phyloP scores from a whole-genome alignment of 1,140 invertebrate species.

The Bactericera cockerelli region DNA sequence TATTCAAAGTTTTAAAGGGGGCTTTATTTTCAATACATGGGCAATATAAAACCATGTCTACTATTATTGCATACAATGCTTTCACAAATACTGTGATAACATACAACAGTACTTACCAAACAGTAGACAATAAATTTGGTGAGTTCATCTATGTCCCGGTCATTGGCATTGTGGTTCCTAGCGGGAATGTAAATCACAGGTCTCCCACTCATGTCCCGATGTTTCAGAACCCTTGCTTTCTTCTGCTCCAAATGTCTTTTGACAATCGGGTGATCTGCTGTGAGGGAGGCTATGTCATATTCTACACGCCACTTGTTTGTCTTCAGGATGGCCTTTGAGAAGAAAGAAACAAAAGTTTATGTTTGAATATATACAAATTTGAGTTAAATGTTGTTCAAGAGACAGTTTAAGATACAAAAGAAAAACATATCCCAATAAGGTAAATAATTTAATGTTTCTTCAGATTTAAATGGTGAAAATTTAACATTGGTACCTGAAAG shows the following conservation, averaged over 20 bases:
- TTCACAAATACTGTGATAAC: too few relatives aligned
- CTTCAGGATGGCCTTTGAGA: slow-evolving; percentile 49
- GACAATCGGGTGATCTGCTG: slow-evolving; percentile 39
- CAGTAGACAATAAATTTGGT: slow-evolving; percentile 60
- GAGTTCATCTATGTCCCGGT: slow-evolving; percentile 52
- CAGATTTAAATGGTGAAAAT: too few relatives aligned
- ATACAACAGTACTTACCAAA: slow-evolving; percentile 37
- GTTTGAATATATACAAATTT: too few relatives aligned
- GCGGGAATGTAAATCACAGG: slow-evolving; percentile 60
- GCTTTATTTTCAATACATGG: too few relatives aligned
- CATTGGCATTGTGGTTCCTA: slow-evolving; percentile 52
- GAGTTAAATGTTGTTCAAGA: too few relatives aligned
- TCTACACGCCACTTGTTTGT: slow-evolving; percentile 60
- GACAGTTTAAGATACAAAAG: not conserved
- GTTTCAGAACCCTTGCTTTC: slow-evolving; percentile 47
- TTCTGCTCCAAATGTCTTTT: slow-evolving; percentile 39
- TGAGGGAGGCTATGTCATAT: slow-evolving; percentile 43
- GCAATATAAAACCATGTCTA: too few relatives aligned
- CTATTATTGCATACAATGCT: too few relatives aligned
- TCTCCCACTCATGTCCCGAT: slow-evolving; percentile 48
- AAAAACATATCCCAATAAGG: slow-evolving; percentile 8
- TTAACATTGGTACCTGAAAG: slow-evolving; percentile 58
- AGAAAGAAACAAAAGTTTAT: slow-evolving; percentile 14
- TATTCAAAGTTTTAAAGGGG: too few relatives aligned
- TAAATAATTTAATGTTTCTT: too few relatives aligned